Base-by-base conservation (phyloP, 2,888 invertebrate species). In the Clivina fossor region DNA sequence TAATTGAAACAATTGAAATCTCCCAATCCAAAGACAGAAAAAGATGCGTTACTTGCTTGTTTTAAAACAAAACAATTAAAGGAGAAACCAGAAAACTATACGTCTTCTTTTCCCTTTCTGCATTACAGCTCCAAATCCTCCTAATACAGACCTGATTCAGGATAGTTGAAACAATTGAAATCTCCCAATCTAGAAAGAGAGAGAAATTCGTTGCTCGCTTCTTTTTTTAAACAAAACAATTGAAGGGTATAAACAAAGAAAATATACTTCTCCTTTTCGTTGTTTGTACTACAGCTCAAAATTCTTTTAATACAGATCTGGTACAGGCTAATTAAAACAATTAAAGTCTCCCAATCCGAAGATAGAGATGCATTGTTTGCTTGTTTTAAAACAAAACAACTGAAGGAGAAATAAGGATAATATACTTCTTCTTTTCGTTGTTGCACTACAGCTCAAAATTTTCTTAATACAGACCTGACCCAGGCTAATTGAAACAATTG, bases 1-100 rank as follows among this genome's bases (percentile, higher is more conserved):
- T 53, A 53, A 53, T 53, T 53, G 53, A 53, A 53, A 53, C 53
- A 53, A 53, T 53, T 37, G 53, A 44, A 53, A n/a, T n/a, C n/a
- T n/a, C n/a, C n/a, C n/a, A n/a, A n/a, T n/a, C n/a, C n/a, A n/a
- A n/a, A n/a, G n/a, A n/a, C n/a, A n/a, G n/a, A n/a, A n/a, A n/a
- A n/a, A n/a, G n/a, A n/a, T n/a, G n/a, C n/a, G n/a, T n/a, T n/a
- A n/a, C n/a, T n/a, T n/a, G n/a, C n/a, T n/a, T n/a, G n/a, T n/a
- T n/a, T n/a, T n/a, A n/a, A n/a, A n/a, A n/a, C n/a, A n/a, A n/a
- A n/a, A n/a, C n/a, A n/a, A n/a, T n/a, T n/a, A n/a, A n/a, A n/a
- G n/a, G n/a, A n/a, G n/a, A n/a, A n/a, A n/a, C n/a, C n/a, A n/a
- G n/a, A 53, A 44, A 53, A 53, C 44, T 35, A 53, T 44, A 53